Evolutionary conservation across 2,797 vertebrate species (phyloP).

Genomic region (Peromyscus melanophrys): DNA sequence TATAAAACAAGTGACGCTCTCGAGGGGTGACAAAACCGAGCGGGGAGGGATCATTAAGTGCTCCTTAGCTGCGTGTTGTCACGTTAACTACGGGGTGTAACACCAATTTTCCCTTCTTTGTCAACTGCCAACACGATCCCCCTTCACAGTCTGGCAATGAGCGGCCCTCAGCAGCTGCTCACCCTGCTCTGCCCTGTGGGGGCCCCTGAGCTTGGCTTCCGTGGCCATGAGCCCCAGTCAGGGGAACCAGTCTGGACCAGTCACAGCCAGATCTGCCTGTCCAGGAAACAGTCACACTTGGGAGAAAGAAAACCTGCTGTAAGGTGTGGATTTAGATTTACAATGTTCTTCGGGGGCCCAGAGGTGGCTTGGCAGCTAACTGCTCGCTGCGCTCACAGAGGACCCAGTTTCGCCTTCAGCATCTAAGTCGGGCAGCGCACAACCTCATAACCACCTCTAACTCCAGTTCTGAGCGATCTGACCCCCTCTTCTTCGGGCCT

Average conservation of each 20-base stretch:
- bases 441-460: too few species aligned
- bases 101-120: slow-evolving; percentile 79
- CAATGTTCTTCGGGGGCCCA: not conserved
- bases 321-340: not conserved
- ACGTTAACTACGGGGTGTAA: slow-evolving; percentile 72
- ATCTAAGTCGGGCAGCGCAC: not conserved
- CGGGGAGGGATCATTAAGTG: slow-evolving; percentile 70
- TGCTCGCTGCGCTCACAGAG: accelerated
- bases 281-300: not conserved
- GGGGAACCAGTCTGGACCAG: not conserved
- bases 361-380: not conserved
- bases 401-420: too few species aligned
- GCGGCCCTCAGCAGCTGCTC: not conserved
- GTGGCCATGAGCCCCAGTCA: not conserved
- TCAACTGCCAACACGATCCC: slow-evolving; percentile 59
- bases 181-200: not conserved
- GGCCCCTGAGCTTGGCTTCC: not conserved
- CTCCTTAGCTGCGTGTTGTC: slow-evolving; percentile 73
- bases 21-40: slow-evolving; percentile 73
- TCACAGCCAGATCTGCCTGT: not conserved
- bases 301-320: not conserved
- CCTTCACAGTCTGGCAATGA: not conserved
- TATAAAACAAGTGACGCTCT: slow-evolving; percentile 77
- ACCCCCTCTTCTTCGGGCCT: too few species aligned
- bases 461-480: not conserved